Conservation (phyloP, 2,888 invertebrate species). For the Pocota personata region DNA sequence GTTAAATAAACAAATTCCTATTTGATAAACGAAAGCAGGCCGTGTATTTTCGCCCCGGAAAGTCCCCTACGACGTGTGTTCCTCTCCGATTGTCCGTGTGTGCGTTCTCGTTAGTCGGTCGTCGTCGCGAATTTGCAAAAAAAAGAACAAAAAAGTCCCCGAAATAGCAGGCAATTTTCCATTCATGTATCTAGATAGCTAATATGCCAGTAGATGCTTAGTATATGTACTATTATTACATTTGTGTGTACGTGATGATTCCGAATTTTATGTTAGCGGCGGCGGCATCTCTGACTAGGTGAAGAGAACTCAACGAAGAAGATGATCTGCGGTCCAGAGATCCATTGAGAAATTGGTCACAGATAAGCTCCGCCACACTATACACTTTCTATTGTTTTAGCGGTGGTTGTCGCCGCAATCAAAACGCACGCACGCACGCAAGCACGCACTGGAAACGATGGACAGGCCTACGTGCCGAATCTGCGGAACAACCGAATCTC, state of each 20-base stretch:
- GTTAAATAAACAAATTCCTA: neutral
- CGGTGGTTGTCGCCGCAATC: too few relatives aligned
- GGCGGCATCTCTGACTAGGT: slow-evolving; percentile 41
- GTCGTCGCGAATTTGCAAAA: slow-evolving; percentile 13
- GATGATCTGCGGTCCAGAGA: neutral
- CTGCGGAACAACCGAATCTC: slow-evolving; percentile 80
- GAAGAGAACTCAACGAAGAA: slow-evolving; percentile 5
- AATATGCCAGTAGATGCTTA: neutral
- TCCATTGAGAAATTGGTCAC: slow-evolving; percentile 8
- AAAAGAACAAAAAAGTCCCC: neutral
- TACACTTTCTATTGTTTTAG: neutral
- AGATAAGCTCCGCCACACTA: neutral
- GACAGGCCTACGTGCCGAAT: slow-evolving; percentile 77
- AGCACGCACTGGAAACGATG: slow-evolving; percentile 35
- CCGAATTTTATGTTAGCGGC: slow-evolving; percentile 14
- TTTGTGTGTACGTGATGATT: slow-evolving; percentile 50
- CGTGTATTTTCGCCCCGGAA: neutral
- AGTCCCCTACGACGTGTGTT: neutral
- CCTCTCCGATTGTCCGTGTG: neutral
- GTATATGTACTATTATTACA: slow-evolving; percentile 7
- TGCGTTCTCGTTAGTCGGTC: neutral
- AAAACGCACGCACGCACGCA: too few relatives aligned
- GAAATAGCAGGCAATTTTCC: slow-evolving; percentile 11
- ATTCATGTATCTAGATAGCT: neutral
- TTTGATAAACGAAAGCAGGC: neutral